A percentile compares a stretch with the other conserved stretches of the same genome.
Conservation (phyloP, 1,140 invertebrate genomes). For the Cataglyphis hispanica region DNA sequence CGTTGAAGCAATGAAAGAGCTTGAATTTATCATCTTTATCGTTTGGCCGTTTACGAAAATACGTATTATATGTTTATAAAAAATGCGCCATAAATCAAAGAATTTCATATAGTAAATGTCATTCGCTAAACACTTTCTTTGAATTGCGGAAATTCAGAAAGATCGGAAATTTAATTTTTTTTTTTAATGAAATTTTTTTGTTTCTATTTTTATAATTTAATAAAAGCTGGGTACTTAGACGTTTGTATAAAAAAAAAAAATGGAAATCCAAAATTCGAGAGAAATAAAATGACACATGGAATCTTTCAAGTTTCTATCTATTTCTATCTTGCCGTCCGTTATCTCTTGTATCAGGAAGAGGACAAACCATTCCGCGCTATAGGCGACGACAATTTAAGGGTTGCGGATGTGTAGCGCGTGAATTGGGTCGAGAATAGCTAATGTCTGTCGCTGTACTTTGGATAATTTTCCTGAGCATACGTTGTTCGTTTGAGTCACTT, state of each 20-base stretch:
- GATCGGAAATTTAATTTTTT: too few species aligned
- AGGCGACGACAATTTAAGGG: slow-evolving; percentile 35
- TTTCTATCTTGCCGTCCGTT: slow-evolving; percentile 26
- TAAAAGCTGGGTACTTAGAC: not conserved
- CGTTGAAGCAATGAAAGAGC: not conserved
- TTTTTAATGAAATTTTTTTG: not conserved
- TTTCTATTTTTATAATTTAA: not conserved
- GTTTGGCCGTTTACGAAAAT: not conserved
- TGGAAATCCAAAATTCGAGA: too few species aligned
- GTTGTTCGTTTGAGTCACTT: slow-evolving; percentile 52
- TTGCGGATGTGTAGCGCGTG: slow-evolving; percentile 39
- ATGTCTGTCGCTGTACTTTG: slow-evolving; percentile 45
- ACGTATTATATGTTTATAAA: not conserved
- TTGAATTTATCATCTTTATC: slow-evolving; percentile 1
- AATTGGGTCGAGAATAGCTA: slow-evolving; percentile 57
- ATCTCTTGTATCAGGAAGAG: slow-evolving; percentile 34
- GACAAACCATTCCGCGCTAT: slow-evolving; percentile 24
- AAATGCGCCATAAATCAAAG: not conserved
- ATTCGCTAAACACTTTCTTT: not conserved
- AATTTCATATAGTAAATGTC: not conserved
- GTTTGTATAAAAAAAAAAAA: not conserved
- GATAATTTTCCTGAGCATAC: slow-evolving; percentile 54
- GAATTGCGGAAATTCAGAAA: not conserved
- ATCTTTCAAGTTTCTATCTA: slow-evolving; percentile 27
- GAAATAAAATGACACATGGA: not conserved